A percentile compares a stretch with the other conserved stretches of the same genome.
These are phyloP conservation scores for Stegodyphus dumicola DNA, from an alignment of 1,140 invertebrate genomes.

Conservation along the genomic window DNA sequence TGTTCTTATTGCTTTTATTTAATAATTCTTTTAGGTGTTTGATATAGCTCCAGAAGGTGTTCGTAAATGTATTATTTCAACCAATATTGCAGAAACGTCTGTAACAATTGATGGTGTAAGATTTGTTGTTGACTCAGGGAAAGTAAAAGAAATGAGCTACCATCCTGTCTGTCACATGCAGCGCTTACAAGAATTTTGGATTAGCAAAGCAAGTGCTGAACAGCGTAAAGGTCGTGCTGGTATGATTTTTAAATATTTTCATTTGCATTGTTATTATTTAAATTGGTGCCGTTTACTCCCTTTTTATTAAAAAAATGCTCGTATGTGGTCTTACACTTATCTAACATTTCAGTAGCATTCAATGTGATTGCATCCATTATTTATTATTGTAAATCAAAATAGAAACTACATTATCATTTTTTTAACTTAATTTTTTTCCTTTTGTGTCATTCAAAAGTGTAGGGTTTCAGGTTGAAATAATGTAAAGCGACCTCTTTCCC, in stretches of 20 bases:
- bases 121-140: conserved; percentile 97
- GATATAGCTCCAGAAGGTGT: conserved; percentile 95
- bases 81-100: conserved; percentile 99
- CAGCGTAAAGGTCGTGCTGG: conserved; percentile 96
- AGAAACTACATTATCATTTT: too few relatives aligned
- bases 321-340: too few relatives aligned
- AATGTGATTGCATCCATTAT: too few relatives aligned
- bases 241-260: conserved; percentile 53
- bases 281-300: too few relatives aligned
- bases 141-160: conserved; percentile 98
- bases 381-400: too few relatives aligned
- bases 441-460: too few relatives aligned
- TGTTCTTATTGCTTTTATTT: not conserved
- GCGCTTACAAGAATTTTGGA: conserved; percentile 91
- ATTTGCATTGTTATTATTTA: not conserved
- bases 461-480: too few relatives aligned
- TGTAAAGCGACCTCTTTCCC: too few relatives aligned
- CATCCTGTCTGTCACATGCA: conserved; percentile 90
- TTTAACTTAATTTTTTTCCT: too few relatives aligned
- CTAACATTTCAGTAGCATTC: too few relatives aligned
- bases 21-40: conserved; percentile 80
- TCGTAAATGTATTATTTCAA: conserved; percentile 97
- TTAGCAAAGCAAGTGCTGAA: conserved; percentile 96
- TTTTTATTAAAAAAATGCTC: too few relatives aligned
- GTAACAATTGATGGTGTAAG: conserved; percentile 98